Percentiles rank a stretch among this genome's conserved stretches.
Evolutionary conservation across 2,113 vertebrate genomes (phyloP).

Genomic region (Pipra filicauda): DNA sequence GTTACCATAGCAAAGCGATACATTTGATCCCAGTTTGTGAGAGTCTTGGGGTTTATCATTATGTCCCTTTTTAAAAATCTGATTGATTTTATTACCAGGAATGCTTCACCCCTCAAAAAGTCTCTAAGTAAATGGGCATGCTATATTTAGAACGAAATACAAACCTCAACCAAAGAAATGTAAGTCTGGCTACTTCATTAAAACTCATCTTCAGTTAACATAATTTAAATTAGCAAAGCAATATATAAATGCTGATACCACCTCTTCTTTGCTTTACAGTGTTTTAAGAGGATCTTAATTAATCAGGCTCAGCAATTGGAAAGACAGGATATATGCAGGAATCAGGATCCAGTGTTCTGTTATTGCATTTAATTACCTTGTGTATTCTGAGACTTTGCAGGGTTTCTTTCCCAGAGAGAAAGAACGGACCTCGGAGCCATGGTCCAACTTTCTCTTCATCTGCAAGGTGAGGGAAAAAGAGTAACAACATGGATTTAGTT

Average conservation of each 20-base stretch:
- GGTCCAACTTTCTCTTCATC: constrained; percentile 99
- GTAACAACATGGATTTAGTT: constrained; percentile 50
- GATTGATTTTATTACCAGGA: constrained; percentile 32
- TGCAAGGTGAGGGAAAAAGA: constrained; percentile 75
- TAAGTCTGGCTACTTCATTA: constrained; percentile 42
- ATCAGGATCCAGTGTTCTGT: constrained; percentile 30
- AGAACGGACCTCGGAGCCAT: constrained; percentile 98
- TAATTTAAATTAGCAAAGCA: constrained; percentile 41
- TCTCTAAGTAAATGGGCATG: not conserved
- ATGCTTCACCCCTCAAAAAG: constrained; percentile 10
- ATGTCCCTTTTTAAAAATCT: constrained; percentile 43
- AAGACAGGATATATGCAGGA: not conserved
- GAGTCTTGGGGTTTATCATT: constrained; percentile 51
- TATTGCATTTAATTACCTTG: constrained; percentile 84
- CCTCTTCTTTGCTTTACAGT: not conserved
- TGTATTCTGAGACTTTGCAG: constrained; percentile 96
- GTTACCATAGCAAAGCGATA: constrained; percentile 74
- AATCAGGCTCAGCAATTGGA: constrained; percentile 18
- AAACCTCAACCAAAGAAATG: constrained; percentile 1
- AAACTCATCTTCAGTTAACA: not conserved
- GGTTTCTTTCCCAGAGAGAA: constrained; percentile 99
- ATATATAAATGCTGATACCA: not conserved
- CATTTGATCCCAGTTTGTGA: constrained; percentile 59
- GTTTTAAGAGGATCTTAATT: constrained; percentile 19
- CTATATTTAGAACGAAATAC: constrained; percentile 35